Percentiles rank a stretch among this genome's conserved stretches.
Evolutionary conservation across 1,140 invertebrate genomes (phyloP).

Genomic region (Maconellicoccus hirsutus): DNA sequence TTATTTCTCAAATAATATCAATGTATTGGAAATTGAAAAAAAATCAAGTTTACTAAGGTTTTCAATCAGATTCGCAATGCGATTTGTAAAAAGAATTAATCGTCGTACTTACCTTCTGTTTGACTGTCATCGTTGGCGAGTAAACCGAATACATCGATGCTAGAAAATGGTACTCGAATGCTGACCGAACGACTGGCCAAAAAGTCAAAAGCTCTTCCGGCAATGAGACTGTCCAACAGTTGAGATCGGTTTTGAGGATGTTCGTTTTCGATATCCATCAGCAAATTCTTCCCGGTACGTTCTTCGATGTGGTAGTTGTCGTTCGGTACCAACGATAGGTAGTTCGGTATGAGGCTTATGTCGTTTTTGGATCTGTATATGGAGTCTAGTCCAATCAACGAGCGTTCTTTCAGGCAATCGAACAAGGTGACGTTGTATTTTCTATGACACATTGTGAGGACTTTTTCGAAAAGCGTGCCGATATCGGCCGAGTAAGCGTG

Average conservation of each 20-base stretch:
- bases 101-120: background rate
- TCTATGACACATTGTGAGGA: background rate
- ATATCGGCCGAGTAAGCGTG: background rate
- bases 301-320: background rate
- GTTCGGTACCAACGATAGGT: background rate
- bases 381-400: background rate
- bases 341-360: background rate
- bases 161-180: background rate
- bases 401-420: conserved; percentile 4
- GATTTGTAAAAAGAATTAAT: too few relatives aligned
- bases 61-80: too few relatives aligned
- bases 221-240: background rate
- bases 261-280: conserved; percentile 13
- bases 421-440: background rate
- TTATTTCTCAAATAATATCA: too few relatives aligned
- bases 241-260: background rate
- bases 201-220: background rate
- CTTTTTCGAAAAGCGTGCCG: background rate
- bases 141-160: background rate
- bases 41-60: too few relatives aligned
- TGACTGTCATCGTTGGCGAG: background rate
- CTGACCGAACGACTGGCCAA: conserved; percentile 1
- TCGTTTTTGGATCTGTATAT: conserved; percentile 1
- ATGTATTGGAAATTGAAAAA: too few relatives aligned
- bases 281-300: background rate